Base-by-base conservation (phyloP, 2,797 vertebrate species). In the Sparus aurata region DNA sequence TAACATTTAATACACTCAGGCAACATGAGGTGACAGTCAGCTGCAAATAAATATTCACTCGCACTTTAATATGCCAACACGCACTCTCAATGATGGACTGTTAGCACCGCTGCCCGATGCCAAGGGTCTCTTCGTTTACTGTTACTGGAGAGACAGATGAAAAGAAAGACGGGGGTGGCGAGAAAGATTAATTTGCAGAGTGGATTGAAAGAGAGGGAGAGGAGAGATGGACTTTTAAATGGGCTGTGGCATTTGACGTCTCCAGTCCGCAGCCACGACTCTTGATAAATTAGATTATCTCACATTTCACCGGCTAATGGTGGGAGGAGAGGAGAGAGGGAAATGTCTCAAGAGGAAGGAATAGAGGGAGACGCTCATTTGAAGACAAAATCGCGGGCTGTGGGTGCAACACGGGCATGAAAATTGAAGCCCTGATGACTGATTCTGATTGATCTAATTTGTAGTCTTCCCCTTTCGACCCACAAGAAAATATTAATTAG, bases 231-330 rank as follows among this genome's bases (percentile, higher is more conserved):
- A 10, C 47, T 43, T 54, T 46, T 66, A 60, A 68, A 73, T 59
- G 22, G 27, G 20, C 46, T 38, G 59, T 58, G 57, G 49, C 63
- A 30, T 85, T 71, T 77, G 73, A 80, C 50, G 47, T 64, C 55
- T 60, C 27, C 15, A 10, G 22, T 68, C 57, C 17, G 25, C 30
- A 43, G 54, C 47, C 25, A 13, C 76, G 47, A 64, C 16, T 78
- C 41, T 20, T 17, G 23, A 49, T 49, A 23, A 62, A 84, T 77
- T 2, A 5, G 49, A 79, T 85, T 55, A 72, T 41, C 10, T 27
- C 65, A 38, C 63, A 47, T 71, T 30, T 75, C 16, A 15, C 15
- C 23, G 60, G 65, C 30, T 27, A 30, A 52, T 68, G 69, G 50
- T 16, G 68, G 16, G 23, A 60, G 52, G 38, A 55, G 6, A 52